Evolutionary conservation across 92 coral and sea anemone genomes (phyloP).

Genomic region (Meandrina meandrites): DNA sequence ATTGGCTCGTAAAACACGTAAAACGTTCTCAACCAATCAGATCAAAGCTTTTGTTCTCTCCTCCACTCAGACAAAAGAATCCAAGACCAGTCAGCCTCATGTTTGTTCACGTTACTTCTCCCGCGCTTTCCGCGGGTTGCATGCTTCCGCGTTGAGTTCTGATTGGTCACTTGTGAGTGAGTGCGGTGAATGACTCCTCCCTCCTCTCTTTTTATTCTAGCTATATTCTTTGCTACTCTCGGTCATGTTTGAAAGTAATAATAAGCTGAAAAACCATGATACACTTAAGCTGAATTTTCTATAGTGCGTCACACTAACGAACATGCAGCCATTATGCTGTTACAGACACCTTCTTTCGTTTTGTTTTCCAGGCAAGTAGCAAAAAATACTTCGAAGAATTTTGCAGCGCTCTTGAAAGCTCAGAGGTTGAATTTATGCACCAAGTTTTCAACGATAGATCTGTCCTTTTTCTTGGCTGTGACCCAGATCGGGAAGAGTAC

Average conservation of each 20-base stretch:
- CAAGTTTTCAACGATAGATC: slow-evolving; percentile 57
- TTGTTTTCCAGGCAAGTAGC: slow-evolving; percentile 36
- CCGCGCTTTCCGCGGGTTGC: background rate
- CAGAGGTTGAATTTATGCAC: slow-evolving; percentile 47
- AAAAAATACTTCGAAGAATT: slow-evolving; percentile 51
- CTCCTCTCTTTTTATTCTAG: too few relatives aligned
- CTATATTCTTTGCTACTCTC: too few relatives aligned
- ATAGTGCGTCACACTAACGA: too few relatives aligned
- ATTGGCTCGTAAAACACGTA: background rate
- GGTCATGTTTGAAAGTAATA: too few relatives aligned
- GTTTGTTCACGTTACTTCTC: background rate
- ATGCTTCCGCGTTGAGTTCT: background rate
- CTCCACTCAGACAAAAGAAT: background rate
- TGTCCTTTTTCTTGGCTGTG: slow-evolving; percentile 67
- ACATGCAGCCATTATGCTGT: too few relatives aligned
- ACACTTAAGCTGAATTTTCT: too few relatives aligned
- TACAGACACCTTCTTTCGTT: background rate
- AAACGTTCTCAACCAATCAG: background rate
- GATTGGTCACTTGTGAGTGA: too few relatives aligned
- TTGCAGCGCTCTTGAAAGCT: slow-evolving; percentile 43
- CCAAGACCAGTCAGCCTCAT: background rate
- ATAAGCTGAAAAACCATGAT: too few relatives aligned
- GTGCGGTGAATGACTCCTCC: too few relatives aligned
- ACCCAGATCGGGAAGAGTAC: slow-evolving; percentile 42
- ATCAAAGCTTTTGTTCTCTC: background rate